Evolutionary conservation across 1,140 invertebrate genomes (phyloP), one percentile per base, ranked within the genome.

Genomic region (Stenopsyche tienmushanensis): DNA sequence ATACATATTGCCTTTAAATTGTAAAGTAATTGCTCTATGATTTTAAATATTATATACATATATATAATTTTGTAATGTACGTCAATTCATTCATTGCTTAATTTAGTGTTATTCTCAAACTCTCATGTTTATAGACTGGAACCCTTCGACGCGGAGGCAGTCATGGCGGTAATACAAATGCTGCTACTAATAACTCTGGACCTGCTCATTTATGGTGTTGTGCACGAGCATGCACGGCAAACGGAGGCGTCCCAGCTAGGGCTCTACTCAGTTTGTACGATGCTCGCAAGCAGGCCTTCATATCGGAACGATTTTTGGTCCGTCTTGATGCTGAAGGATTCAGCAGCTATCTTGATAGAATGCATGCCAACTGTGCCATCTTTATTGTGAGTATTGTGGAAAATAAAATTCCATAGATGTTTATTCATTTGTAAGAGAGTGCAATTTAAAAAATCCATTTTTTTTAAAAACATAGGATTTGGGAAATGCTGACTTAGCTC

Each of bases 221-320:
- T 72, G 92, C 94, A 88, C 78, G 92, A 5, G 91, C 94, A 74
- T 94, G 91, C 0, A 90, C 92, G 71, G 86, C 88, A 13, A 85
- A 91, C 13, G 91, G 91, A 0, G 88, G 88, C 1, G 93, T 96
- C 76, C 92, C 94, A 73, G 88, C 90, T 0, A 93, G 96, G 79
- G 86, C 95, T 3, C 89, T 92, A 70, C 90, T 96, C 72, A 93
- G 91, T 45, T 75, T 97, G 0, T 95, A 92, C 76, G 92, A 96
- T 76, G 86, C 86, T 1, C 86, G 85, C 71, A 84, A 86, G 62
- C 83, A 83, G 59, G 84, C 85, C 42, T 88, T 88, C 34, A 76
- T 91, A 70, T 96, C 92, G 67, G 93, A 96, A 76, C 82, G 92
- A 62, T 96, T 95, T 82, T 82, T 94, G 72, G 90, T 96, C 44